Percentiles rank a stretch among this genome's conserved stretches.
Evolutionary conservation across 2,888 invertebrate genomes (phyloP).

Genomic region (Sturmia bella): DNA sequence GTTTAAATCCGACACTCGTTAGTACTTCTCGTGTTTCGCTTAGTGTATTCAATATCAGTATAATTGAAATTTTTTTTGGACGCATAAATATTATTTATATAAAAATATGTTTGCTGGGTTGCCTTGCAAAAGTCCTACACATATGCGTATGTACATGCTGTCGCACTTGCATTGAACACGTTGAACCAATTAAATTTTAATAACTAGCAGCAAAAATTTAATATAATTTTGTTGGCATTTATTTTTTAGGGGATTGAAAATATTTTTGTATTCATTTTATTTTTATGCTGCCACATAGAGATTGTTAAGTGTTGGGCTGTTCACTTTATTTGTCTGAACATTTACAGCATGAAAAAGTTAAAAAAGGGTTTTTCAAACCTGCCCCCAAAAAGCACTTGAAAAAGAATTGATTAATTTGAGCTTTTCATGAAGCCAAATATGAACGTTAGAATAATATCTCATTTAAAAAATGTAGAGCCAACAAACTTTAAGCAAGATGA

Average conservation of each 20-base stretch:
- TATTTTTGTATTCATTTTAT: too few relatives aligned
- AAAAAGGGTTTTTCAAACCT: background rate
- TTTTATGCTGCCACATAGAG: too few relatives aligned
- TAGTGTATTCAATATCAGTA: too few relatives aligned
- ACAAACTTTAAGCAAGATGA: background rate
- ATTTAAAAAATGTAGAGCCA: too few relatives aligned
- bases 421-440: background rate
- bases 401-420: background rate
- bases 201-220: constrained; percentile 7
- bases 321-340: constrained; percentile 11
- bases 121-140: too few relatives aligned
- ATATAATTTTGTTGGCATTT: background rate
- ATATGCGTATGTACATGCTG: background rate
- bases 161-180: background rate
- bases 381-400: background rate
- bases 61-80: too few relatives aligned
- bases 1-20: too few relatives aligned
- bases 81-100: background rate
- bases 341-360: background rate
- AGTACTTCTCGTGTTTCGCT: too few relatives aligned
- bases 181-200: constrained; percentile 34
- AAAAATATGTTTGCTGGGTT: background rate
- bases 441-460: too few relatives aligned
- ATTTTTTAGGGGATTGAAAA: background rate
- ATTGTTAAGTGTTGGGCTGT: background rate